Evolutionary conservation across 2,888 invertebrate genomes (phyloP).

Genomic region (Pollenia angustigena): DNA sequence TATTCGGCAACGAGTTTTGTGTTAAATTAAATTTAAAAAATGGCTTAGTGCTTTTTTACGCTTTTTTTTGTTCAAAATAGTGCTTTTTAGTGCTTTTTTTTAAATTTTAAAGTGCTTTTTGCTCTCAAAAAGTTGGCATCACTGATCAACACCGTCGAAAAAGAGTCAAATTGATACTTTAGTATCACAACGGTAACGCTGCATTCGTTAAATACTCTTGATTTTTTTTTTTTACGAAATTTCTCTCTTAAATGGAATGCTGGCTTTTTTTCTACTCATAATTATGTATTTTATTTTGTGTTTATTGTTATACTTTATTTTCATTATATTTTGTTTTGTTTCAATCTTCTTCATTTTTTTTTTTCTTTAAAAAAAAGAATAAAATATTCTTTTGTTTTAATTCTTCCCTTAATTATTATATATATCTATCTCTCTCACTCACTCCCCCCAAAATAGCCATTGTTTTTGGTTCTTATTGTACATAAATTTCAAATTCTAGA

Average conservation of each 20-base stretch:
- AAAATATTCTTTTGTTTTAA: neutral
- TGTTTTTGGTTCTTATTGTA: conserved; percentile 38
- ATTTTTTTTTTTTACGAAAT: no score
- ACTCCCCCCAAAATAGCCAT: conserved; percentile 13
- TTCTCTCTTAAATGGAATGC: neutral
- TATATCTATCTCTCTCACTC: conserved; percentile 1
- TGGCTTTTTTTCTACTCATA: neutral
- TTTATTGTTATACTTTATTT: neutral
- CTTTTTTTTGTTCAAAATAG: no score
- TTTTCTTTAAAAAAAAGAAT: conserved; percentile 29
- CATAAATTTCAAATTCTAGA: conserved; percentile 34
- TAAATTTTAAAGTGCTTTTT: no score
- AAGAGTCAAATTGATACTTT: no score
- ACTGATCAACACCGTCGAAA: no score
- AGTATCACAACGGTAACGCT: no score
- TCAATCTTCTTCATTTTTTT: neutral
- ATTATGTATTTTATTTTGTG: neutral
- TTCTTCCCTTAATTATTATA: conserved; percentile 56
- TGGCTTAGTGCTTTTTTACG: no score
- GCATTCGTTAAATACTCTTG: neutral
- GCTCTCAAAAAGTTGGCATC: no score
- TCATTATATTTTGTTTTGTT: neutral
- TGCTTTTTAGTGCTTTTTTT: no score
- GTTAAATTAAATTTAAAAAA: no score
- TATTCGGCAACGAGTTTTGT: no score